Percentiles rank a stretch among this genome's conserved stretches.
These are phyloP conservation scores for Aleadryas rufinucha DNA, from an alignment of 2,113 vertebrate genomes.

Conservation along the genomic window DNA sequence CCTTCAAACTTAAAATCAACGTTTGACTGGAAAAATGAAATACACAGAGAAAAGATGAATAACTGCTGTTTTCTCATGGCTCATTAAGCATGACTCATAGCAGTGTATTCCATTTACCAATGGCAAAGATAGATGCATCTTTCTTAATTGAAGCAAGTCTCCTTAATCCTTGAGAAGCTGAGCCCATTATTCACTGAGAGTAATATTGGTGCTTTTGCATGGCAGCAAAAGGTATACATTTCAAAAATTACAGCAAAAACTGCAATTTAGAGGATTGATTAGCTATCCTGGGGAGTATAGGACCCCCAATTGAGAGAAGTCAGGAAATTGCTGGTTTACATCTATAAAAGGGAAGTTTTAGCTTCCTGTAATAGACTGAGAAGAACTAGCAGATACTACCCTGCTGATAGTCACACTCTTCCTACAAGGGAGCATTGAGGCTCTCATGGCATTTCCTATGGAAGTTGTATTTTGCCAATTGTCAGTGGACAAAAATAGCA, in stretches of 20 bases:
- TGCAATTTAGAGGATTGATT: not conserved
- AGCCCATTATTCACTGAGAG: not conserved
- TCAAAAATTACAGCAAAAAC: not conserved
- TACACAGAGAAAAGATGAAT: not conserved
- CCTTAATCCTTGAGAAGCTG: not conserved
- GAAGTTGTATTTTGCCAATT: not conserved
- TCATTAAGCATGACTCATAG: not conserved
- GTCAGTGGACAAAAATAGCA: not conserved
- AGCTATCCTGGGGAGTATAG: not conserved
- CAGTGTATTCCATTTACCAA: not conserved
- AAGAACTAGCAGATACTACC: not conserved
- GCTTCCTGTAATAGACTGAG: not conserved
- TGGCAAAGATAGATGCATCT: conserved; percentile 45
- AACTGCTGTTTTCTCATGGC: conserved; percentile 9
- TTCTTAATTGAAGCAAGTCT: conserved; percentile 34
- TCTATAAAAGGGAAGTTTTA: not conserved
- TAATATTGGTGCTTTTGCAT: not conserved
- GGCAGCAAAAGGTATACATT: not conserved
- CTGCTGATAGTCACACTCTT: not conserved
- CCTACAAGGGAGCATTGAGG: not conserved
- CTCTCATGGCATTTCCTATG: not conserved
- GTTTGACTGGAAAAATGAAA: not conserved
- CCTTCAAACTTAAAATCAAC: not conserved
- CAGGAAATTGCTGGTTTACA: not conserved
- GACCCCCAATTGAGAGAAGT: not conserved